Base-by-base conservation (phyloP, 2,113 vertebrate genomes). In the Herpailurus yagouaroundi region DNA sequence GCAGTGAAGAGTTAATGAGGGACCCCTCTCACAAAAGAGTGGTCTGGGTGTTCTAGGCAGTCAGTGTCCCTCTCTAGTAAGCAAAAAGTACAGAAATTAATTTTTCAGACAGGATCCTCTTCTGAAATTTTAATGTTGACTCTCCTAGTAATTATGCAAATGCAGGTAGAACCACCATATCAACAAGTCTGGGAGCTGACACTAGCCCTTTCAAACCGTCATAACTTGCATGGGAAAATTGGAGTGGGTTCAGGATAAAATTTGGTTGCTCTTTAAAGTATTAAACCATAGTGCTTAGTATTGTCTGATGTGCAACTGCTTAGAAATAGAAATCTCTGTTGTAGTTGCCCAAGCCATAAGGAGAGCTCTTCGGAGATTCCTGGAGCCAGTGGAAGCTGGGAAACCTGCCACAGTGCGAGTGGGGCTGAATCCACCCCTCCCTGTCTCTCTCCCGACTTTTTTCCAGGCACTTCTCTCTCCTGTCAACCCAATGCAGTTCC, bases 61-160 rank as follows among this genome's bases (percentile, higher is more conserved):
- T 36, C 33, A 4, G 8, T 63, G 7, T 80, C 21, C 48, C 36
- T 80, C 21, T 83, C 73, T 36, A 38, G 33, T 68, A n/a, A 55
- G 18, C 8, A 93, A 60, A 38, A 68, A 68, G 80, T 83, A 41
- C 1, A 94, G 64, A 95, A 60, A 55, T 94, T 80, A 91, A 93
- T 77, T 93, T 91, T 93, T n/a, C 82, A 69, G 48, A n/a, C 12
- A 38, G 38, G 11, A 52, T 88, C 52, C 27, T 82, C 66, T 79
- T 95, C 38, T 92, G 82, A 91, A 96, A 97, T 50, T 36, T 91
- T 96, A 91, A 52, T 88, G 9, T 38, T 33, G 31, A 45, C 45
- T 96, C n/a, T 64, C 80, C 27, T n/a, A 48, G 41, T 66, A 85
- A 76, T 77, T 86, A 82, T 79, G 50, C 33, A 77, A 69, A 92